Evolutionary conservation across 2,797 vertebrate genomes (phyloP).

Genomic region (Gymnothorax javanicus): DNA sequence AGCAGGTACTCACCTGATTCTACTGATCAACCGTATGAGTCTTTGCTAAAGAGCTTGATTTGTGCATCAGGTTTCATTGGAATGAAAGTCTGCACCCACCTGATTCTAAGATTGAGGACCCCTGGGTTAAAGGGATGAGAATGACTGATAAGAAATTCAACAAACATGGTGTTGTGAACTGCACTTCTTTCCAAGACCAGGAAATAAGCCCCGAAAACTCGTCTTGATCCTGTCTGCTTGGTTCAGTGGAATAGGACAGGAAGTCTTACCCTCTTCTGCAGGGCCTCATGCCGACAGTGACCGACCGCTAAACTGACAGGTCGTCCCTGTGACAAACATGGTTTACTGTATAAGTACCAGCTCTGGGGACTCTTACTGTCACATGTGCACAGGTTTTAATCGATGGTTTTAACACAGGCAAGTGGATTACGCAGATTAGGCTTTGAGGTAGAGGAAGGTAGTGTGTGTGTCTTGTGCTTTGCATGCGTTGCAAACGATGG

Average conservation of each 20-base stretch:
- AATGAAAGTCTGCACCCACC: too few species aligned
- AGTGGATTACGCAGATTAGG: slow-evolving; percentile 12
- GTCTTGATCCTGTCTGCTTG: too few species aligned
- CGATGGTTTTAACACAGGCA: not conserved
- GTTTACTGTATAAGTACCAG: not conserved
- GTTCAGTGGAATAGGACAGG: not conserved
- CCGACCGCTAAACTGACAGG: not conserved
- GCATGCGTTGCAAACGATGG: not conserved
- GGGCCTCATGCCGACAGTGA: not conserved
- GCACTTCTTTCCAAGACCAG: too few species aligned
- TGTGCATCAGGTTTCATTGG: too few species aligned
- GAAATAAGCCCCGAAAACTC: too few species aligned
- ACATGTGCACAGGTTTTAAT: not conserved
- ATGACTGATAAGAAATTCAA: too few species aligned
- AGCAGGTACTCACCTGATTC: too few species aligned
- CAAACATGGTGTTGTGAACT: too few species aligned
- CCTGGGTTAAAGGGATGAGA: too few species aligned
- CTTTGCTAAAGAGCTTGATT: too few species aligned
- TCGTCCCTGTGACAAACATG: not conserved
- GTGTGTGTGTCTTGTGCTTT: not conserved
- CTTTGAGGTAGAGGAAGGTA: not conserved
- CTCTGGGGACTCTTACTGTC: not conserved
- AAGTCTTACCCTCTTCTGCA: not conserved
- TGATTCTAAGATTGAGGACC: too few species aligned
- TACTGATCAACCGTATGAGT: too few species aligned